These are phyloP conservation scores for Zalophus californianus DNA, from an alignment of 2,797 vertebrate genomes.

Conservation along the genomic window DNA sequence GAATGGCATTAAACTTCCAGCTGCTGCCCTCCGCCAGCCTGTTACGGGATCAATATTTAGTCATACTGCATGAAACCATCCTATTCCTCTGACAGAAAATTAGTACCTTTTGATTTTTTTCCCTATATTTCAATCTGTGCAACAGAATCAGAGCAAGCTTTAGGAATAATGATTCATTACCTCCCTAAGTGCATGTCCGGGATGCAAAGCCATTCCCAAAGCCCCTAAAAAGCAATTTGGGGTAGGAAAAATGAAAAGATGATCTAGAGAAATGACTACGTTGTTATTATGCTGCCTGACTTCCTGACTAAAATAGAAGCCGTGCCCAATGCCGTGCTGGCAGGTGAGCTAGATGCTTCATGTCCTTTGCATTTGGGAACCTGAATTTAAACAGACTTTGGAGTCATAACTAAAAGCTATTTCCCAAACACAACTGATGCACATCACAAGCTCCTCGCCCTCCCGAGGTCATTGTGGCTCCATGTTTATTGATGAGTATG, in stretches of 20 bases:
- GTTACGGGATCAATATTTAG: neutral
- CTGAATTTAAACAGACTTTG: conserved; percentile 55
- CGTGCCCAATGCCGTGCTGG: neutral
- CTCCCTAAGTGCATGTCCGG: conserved; percentile 10
- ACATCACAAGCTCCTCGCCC: conserved; percentile 24
- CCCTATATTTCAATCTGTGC: conserved; percentile 57
- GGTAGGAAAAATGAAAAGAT: conserved; percentile 1
- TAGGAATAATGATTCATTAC: conserved; percentile 44
- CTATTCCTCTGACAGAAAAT: conserved; percentile 60
- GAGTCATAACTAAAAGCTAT: conserved; percentile 71
- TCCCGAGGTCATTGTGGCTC: conserved; percentile 68
- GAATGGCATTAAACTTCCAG: neutral
- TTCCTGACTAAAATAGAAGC: conserved; percentile 55
- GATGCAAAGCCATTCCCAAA: conserved; percentile 57
- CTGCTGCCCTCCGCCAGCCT: neutral
- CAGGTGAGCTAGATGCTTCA: neutral
- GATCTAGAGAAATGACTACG: conserved; percentile 40
- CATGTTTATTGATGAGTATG: conserved; percentile 78
- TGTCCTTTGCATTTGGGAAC: conserved; percentile 37
- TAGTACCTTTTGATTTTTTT: conserved; percentile 44
- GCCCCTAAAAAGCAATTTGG: conserved; percentile 45
- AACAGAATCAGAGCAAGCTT: conserved; percentile 44
- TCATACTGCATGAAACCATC: neutral
- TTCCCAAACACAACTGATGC: conserved; percentile 65
- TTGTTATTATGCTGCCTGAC: conserved; percentile 59